Percentiles rank a stretch among this genome's conserved stretches.
Conservation (phyloP, 2,113 vertebrate species). For the Hydrochoerus hydrochaeris region DNA sequence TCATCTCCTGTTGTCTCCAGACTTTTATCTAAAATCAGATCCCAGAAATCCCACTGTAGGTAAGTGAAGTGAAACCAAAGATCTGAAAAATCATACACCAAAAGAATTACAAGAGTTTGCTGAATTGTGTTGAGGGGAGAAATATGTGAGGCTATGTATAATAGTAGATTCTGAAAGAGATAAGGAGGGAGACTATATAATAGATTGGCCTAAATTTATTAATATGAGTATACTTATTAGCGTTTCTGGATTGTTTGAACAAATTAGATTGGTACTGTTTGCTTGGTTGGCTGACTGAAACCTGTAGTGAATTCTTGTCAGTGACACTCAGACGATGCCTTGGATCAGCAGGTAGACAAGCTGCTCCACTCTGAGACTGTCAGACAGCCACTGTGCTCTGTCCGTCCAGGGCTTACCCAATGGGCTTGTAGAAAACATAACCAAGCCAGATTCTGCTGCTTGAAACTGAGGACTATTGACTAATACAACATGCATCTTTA, state of each 20-base stretch:
- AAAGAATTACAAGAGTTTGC: neutral
- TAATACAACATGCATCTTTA: neutral
- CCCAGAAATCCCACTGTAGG: neutral
- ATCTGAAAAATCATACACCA: neutral
- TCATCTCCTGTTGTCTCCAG: neutral
- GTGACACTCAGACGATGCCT: neutral
- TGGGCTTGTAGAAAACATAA: neutral
- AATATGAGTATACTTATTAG: neutral
- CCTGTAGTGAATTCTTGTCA: neutral
- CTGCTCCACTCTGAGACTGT: neutral
- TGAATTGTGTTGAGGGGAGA: neutral
- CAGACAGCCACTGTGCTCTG: neutral
- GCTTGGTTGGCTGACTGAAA: neutral
- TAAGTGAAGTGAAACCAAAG: slow-evolving; percentile 2
- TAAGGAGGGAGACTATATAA: neutral
- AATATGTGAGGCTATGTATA: neutral
- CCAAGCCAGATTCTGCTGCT: neutral
- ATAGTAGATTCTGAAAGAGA: neutral
- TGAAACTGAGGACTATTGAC: neutral
- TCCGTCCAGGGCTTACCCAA: neutral
- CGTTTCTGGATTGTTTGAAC: slow-evolving; percentile 9
- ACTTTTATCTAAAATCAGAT: neutral
- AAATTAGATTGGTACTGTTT: neutral
- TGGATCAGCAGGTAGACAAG: neutral
- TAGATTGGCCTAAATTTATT: neutral